Percentiles rank a stretch among this genome's conserved stretches.
phyloP scores from a whole-genome alignment of 35 echinoderm and acorn worm genomes.

The Ptychodera flava region DNA sequence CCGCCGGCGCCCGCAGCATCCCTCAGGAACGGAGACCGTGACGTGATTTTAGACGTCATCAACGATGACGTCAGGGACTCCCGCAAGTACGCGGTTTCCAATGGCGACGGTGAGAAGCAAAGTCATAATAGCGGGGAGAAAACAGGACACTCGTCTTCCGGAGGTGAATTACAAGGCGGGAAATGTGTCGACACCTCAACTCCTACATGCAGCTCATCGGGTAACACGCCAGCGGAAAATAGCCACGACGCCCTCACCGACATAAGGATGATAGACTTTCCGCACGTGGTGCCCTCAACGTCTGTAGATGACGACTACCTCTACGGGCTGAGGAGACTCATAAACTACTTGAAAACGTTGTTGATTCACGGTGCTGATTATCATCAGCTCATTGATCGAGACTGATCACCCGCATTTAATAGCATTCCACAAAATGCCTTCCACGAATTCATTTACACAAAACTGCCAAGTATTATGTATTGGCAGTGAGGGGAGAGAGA shows the following conservation, averaged over 20 bases:
- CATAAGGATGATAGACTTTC: constrained; percentile 71
- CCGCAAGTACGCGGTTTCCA: too few relatives aligned
- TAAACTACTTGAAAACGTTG: constrained; percentile 38
- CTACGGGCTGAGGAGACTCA: constrained; percentile 45
- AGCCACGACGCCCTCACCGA: not conserved
- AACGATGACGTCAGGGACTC: not conserved
- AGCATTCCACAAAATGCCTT: not conserved
- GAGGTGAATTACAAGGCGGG: not conserved
- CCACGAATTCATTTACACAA: not conserved
- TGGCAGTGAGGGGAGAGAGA: too few relatives aligned
- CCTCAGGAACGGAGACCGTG: not conserved
- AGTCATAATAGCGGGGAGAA: too few relatives aligned
- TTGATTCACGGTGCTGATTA: not conserved
- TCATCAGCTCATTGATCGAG: not conserved
- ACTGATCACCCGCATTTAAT: not conserved
- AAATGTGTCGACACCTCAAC: not conserved
- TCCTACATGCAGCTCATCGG: not conserved
- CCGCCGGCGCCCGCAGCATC: not conserved
- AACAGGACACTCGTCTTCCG: too few relatives aligned
- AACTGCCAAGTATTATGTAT: too few relatives aligned
- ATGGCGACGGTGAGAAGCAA: not conserved
- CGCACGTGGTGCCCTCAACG: constrained; percentile 44
- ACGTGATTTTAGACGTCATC: not conserved
- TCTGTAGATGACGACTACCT: constrained; percentile 55
- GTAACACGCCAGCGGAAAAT: too few relatives aligned